Evolutionary conservation across 2,797 vertebrate genomes (phyloP), one percentile per base, ranked within the genome.

Genomic region (Parambassis ranga): DNA sequence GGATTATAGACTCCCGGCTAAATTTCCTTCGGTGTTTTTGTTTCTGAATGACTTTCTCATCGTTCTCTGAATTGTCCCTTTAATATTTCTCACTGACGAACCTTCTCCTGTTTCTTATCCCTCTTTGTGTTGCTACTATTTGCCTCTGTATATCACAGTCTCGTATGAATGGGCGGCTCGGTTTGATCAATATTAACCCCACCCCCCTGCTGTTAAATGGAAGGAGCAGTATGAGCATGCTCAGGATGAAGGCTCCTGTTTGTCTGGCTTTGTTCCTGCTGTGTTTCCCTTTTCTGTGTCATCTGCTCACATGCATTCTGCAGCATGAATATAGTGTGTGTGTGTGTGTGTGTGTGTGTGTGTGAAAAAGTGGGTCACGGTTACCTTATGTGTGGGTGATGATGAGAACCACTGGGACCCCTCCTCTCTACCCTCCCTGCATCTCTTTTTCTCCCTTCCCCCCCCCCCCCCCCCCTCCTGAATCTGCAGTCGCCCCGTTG

Each of bases 291-390:
- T n/a, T 41, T 36, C 13, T 14, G 13, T 68, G 57, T 67, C 68
- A 58, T 63, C 60, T 46, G 49, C 69, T 67, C 36, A 15, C 6
- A 31, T 56, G 32, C 24, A 26, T 38, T 42, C 36, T n/a, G n/a
- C n/a, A n/a, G n/a, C n/a, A n/a, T n/a, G n/a, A n/a, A n/a, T n/a
- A n/a, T n/a, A n/a, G 28, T 37, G 51, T 50, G 41, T 30, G 37
- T 62, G 18, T 38, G 7, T 46, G 46, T 59, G 14, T 14, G 3
- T 22, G 33, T n/a, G n/a, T n/a, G n/a, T n/a, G n/a, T n/a, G n/a
- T n/a, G 3, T 49, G 53, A 2, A 59, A 70, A 86, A 71, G 27
- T 81, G 46, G 84, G 81, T 75, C 72, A 81, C 65, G 78, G 86
- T 81, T 82, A 74, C 65, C 39, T 64, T 68, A 20, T 39, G 36